phyloP scores from a whole-genome alignment of 2,888 invertebrate species.

The Gymnoscelis rufifasciata region DNA sequence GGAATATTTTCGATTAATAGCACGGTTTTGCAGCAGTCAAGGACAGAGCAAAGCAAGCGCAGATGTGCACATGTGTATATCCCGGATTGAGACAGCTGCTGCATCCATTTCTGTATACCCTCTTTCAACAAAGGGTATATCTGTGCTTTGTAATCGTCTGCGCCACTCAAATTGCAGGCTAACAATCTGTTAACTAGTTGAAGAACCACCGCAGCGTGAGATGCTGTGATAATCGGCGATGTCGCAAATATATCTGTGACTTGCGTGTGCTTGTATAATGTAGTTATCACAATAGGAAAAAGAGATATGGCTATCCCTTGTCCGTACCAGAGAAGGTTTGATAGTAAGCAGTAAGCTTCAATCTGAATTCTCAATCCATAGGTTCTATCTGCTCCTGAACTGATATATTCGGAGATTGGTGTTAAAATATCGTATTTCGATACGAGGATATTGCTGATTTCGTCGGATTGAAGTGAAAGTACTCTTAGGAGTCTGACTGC shows the following conservation, averaged over 20 bases:
- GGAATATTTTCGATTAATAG: slow-evolving; percentile 48
- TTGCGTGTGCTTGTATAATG: slow-evolving; percentile 79
- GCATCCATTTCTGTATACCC: slow-evolving; percentile 71
- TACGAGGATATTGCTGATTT: slow-evolving; percentile 73
- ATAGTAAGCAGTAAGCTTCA: slow-evolving; percentile 80
- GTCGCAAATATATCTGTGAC: slow-evolving; percentile 71
- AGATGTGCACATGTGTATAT: slow-evolving; percentile 69
- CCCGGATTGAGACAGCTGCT: slow-evolving; percentile 57
- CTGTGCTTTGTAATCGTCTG: slow-evolving; percentile 51
- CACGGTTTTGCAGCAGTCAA: slow-evolving; percentile 61
- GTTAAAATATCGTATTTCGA: slow-evolving; percentile 76
- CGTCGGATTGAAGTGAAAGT: slow-evolving; percentile 80
- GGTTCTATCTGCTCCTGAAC: slow-evolving; percentile 69
- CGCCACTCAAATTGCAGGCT: slow-evolving; percentile 36
- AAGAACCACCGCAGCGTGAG: slow-evolving; percentile 79
- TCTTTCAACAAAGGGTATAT: slow-evolving; percentile 61
- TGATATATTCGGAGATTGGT: slow-evolving; percentile 76
- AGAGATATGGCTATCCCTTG: slow-evolving; percentile 64
- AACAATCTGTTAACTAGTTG: slow-evolving; percentile 61
- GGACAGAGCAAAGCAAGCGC: slow-evolving; percentile 52
- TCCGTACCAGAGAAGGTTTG: slow-evolving; percentile 75
- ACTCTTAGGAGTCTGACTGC: slow-evolving; percentile 87
- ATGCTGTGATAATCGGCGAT: slow-evolving; percentile 73
- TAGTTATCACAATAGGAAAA: slow-evolving; percentile 76
- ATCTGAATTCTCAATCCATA: slow-evolving; percentile 80